These are phyloP conservation scores for Kryptolebias ocellatus DNA, from an alignment of 2,797 vertebrate species.

Conservation along the genomic window DNA sequence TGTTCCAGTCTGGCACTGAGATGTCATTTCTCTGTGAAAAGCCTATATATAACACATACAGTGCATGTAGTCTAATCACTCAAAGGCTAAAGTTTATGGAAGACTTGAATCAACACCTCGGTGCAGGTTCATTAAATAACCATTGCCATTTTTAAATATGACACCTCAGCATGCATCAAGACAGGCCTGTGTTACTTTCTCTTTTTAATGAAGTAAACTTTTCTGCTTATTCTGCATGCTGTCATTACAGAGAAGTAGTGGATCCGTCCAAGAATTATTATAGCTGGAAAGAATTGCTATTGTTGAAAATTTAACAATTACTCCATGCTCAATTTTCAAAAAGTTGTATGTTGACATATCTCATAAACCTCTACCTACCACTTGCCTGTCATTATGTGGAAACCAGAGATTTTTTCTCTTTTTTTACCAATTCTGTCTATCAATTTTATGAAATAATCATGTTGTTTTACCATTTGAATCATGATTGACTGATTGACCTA, in stretches of 20 bases:
- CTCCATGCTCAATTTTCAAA: neutral
- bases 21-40: slow-evolving; percentile 49
- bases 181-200: neutral
- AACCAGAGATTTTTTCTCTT: too few species aligned
- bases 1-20: slow-evolving; percentile 51
- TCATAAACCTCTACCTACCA: too few species aligned
- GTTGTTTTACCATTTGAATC: too few species aligned
- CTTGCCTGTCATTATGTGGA: too few species aligned
- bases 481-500: too few species aligned
- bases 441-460: too few species aligned
- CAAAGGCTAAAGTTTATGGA: slow-evolving; percentile 9
- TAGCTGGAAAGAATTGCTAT: neutral
- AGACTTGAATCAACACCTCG: slow-evolving; percentile 20
- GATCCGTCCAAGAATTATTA: neutral
- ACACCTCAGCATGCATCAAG: slow-evolving; percentile 18
- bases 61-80: slow-evolving; percentile 32
- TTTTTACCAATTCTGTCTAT: too few species aligned
- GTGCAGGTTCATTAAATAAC: slow-evolving; percentile 29
- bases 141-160: slow-evolving; percentile 26
- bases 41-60: slow-evolving; percentile 24
- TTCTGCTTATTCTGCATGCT: slow-evolving; percentile 14
- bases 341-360: neutral
- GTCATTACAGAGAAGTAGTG: slow-evolving; percentile 2
- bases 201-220: slow-evolving; percentile 2
- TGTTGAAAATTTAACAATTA: neutral